Evolutionary conservation across 2,797 vertebrate genomes (phyloP).

Genomic region (Halcyon leucocephala): DNA sequence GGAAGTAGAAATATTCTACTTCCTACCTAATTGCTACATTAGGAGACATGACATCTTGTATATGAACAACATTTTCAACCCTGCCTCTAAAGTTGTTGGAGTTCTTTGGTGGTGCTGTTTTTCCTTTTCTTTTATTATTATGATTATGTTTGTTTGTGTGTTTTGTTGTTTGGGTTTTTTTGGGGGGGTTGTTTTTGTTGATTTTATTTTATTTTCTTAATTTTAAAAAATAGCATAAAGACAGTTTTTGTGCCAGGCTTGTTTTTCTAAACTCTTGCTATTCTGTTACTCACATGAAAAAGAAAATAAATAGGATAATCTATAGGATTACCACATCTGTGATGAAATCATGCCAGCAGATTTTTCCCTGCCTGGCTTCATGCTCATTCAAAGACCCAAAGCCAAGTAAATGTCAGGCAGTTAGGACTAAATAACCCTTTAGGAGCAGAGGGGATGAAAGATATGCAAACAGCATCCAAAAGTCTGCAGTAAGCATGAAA

Average conservation of each 20-base stretch:
- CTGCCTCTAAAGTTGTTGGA: not conserved
- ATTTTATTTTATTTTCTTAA: not conserved
- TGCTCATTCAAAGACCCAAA: not conserved
- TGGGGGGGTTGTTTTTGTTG: not conserved
- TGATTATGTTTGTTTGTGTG: not conserved
- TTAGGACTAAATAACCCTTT: not conserved
- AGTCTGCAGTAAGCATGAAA: not conserved
- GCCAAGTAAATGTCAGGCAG: not conserved
- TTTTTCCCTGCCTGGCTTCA: not conserved
- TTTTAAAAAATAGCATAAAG: not conserved
- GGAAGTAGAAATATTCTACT: not conserved
- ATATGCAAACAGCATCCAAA: not conserved
- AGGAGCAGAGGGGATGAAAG: not conserved
- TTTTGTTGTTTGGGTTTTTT: not conserved
- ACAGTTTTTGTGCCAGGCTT: not conserved
- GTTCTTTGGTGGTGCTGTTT: not conserved
- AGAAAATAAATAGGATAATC: slow-evolving; percentile 1
- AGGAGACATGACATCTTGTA: not conserved
- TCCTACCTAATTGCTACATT: not conserved
- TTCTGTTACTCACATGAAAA: not conserved
- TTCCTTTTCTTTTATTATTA: too few relatives aligned
- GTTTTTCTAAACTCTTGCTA: not conserved
- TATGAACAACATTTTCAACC: not conserved
- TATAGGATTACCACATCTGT: not conserved
- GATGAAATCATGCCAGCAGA: not conserved